A percentile compares a stretch with the other conserved stretches of the same genome.
phyloP scores from a whole-genome alignment of 2,113 vertebrate genomes.

The Hassar affinis region DNA sequence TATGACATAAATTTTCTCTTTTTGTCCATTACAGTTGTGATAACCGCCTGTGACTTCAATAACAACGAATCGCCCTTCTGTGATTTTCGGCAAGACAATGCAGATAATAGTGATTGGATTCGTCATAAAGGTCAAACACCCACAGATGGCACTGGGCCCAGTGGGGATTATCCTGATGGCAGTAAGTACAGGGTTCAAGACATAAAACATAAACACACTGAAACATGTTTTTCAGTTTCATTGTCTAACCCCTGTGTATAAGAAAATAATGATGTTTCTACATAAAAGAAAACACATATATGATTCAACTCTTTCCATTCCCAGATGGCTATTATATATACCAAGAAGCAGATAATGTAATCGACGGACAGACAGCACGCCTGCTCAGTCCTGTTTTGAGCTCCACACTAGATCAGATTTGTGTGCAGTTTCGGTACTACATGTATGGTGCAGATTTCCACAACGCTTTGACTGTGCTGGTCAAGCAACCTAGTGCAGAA shows the following conservation, averaged over 20 bases:
- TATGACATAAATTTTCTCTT: background rate
- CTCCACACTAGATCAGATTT: conserved; percentile 60
- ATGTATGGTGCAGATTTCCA: conserved; percentile 68
- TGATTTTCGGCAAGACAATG: conserved; percentile 63
- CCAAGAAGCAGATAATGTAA: conserved; percentile 70
- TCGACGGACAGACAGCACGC: conserved; percentile 57
- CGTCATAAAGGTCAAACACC: conserved; percentile 61
- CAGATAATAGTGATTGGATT: conserved; percentile 70
- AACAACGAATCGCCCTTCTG: conserved; percentile 68
- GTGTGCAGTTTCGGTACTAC: conserved; percentile 73
- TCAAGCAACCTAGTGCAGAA: conserved; percentile 45
- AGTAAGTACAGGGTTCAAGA: conserved; percentile 61
- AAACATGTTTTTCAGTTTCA: no score
- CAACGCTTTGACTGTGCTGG: conserved; percentile 65
- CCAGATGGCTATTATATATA: conserved; percentile 76
- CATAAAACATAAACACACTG: no score
- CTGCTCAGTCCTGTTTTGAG: conserved; percentile 70
- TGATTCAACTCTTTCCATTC: background rate
- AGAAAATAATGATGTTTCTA: no score
- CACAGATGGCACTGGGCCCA: conserved; percentile 60
- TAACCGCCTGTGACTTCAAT: conserved; percentile 76
- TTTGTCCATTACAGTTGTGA: conserved; percentile 35
- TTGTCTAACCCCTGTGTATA: no score
- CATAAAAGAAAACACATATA: no score
- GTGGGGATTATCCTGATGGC: conserved; percentile 76